Conservation (phyloP, 2,797 vertebrate species). For the Molossus molossus region DNA sequence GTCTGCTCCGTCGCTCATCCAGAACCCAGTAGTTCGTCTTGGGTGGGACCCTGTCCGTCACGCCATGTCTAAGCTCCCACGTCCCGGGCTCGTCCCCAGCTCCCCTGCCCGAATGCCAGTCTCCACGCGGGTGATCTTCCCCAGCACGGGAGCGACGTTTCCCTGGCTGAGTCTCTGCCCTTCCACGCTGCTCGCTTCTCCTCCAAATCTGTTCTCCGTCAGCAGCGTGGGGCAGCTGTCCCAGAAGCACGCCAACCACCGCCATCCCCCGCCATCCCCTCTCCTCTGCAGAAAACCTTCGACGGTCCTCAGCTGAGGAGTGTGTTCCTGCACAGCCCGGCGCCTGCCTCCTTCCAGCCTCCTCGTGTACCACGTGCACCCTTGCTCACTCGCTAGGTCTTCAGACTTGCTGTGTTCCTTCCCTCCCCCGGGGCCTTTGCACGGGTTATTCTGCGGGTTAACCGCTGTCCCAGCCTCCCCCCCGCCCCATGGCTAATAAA, state of each 20-base stretch:
- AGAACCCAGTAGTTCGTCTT: not conserved
- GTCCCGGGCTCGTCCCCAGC: fast-evolving
- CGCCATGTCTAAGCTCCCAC: fast-evolving
- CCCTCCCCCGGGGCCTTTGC: not conserved
- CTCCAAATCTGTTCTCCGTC: not conserved
- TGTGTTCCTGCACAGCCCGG: not conserved
- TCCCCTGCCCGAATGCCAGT: not conserved
- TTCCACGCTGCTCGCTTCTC: not conserved
- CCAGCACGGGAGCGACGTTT: not conserved
- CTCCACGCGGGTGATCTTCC: not conserved
- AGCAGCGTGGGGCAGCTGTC: not conserved
- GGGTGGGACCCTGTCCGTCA: fast-evolving
- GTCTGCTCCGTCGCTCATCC: not conserved
- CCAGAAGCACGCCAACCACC: not conserved
- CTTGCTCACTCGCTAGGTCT: fast-evolving
- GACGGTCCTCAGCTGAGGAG: fast-evolving
- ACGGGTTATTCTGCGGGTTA: not conserved
- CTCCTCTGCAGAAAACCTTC: not conserved
- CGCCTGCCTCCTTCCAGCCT: not conserved
- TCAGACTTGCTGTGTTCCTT: not conserved
- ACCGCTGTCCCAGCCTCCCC: not conserved
- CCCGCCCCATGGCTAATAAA: not conserved
- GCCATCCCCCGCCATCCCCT: fast-evolving
- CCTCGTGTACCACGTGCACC: fast-evolving
- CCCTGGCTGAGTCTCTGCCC: not conserved